Evolutionary conservation across 2,888 invertebrate genomes (phyloP).

Genomic region (Scrobipalpa costella): DNA sequence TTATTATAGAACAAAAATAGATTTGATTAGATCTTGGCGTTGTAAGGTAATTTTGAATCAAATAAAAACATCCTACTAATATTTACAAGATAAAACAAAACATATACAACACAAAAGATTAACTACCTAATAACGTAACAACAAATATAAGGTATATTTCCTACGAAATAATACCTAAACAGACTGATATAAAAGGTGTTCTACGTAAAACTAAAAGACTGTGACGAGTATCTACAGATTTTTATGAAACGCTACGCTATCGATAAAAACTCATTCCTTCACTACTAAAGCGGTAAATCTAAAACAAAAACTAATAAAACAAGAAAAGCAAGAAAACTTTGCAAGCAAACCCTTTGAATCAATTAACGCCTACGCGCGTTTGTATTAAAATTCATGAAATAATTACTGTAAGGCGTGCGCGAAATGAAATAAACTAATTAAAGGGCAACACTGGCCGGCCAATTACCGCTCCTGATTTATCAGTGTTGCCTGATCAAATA

Average conservation of each 20-base stretch:
- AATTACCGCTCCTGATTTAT: constrained; percentile 72
- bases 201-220: no score
- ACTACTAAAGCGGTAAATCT: constrained; percentile 2
- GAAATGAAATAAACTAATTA: constrained; percentile 70
- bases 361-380: constrained; percentile 50
- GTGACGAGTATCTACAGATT: neutral
- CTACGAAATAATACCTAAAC: no score
- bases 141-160: no score
- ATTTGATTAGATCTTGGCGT: neutral
- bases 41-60: no score
- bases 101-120: no score
- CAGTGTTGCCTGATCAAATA: constrained; percentile 75
- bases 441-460: constrained; percentile 56
- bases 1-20: neutral
- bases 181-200: no score
- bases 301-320: neutral
- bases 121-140: no score
- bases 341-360: constrained; percentile 34
- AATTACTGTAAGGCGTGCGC: constrained; percentile 60
- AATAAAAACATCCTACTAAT: no score
- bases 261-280: neutral
- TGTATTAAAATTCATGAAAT: constrained; percentile 62
- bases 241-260: neutral
- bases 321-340: constrained; percentile 12
- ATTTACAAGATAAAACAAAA: no score